Evolutionary conservation across 2,113 vertebrate genomes (phyloP).

Genomic region (Elephantulus edwardii): DNA sequence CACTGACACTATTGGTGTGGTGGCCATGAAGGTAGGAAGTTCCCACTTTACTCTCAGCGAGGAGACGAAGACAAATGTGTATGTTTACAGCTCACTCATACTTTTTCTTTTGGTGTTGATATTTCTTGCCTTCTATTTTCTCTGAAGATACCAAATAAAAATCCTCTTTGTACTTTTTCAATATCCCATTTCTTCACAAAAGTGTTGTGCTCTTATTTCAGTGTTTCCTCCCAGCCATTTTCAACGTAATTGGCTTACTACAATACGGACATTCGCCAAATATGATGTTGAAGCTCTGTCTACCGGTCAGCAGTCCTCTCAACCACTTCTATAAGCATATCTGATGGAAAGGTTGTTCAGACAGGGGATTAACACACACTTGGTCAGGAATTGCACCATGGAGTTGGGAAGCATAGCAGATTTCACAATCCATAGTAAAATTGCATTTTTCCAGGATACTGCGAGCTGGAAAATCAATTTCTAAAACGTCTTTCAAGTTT

Average conservation of each 20-base stretch:
- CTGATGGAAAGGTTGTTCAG: conserved; percentile 95
- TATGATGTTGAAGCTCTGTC: conserved; percentile 94
- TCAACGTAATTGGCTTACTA: conserved; percentile 95
- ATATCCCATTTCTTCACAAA: conserved; percentile 12
- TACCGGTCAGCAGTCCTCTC: conserved; percentile 91
- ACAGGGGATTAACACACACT: conserved; percentile 93
- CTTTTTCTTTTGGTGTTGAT: conserved; percentile 80
- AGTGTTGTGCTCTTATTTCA: conserved; percentile 74
- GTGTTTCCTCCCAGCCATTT: conserved; percentile 86
- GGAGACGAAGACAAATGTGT: conserved; percentile 56
- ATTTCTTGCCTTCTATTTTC: conserved; percentile 75
- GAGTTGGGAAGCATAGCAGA: conserved; percentile 95
- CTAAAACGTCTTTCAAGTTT: conserved; percentile 96
- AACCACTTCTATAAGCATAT: conserved; percentile 97
- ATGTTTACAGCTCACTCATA: conserved; percentile 74
- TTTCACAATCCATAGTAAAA: conserved; percentile 94
- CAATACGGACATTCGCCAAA: conserved; percentile 99
- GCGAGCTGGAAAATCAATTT: conserved; percentile 95
- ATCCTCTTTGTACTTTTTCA: conserved; percentile 7
- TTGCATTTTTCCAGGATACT: conserved; percentile 91
- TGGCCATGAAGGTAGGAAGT: neutral
- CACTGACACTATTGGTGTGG: neutral
- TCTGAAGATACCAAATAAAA: conserved; percentile 72
- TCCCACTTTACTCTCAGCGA: conserved; percentile 61
- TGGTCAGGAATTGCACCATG: conserved; percentile 90